Conservation (phyloP, 2,113 vertebrate species). For the Irena cyanogastra region DNA sequence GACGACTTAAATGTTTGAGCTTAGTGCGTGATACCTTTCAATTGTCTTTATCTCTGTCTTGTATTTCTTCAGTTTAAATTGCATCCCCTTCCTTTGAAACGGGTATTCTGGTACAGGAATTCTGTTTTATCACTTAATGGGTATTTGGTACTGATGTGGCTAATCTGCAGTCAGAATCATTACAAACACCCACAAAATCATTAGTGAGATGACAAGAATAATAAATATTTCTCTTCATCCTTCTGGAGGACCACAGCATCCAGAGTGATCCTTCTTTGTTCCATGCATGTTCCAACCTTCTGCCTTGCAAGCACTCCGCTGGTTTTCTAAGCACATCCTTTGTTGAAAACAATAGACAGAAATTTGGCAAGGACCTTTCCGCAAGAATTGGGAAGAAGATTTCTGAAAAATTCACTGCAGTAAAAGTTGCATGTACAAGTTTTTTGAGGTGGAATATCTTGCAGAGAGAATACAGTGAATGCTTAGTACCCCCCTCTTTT, state of each 20-base stretch:
- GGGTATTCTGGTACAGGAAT: not conserved
- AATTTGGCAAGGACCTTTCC: not conserved
- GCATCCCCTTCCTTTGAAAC: not conserved
- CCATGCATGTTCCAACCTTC: not conserved
- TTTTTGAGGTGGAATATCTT: not conserved
- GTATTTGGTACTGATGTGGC: not conserved
- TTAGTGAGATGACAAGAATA: not conserved
- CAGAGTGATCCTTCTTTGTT: not conserved
- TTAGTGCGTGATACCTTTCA: not conserved
- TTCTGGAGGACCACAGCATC: not conserved
- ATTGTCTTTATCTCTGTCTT: not conserved
- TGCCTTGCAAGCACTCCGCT: not conserved
- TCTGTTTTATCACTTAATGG: not conserved
- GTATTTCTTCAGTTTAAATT: not conserved
- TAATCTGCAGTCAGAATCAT: not conserved
- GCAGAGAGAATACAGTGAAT: not conserved
- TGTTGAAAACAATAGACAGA: not conserved
- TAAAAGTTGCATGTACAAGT: not conserved
- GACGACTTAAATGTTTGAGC: not conserved
- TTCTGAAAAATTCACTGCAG: not conserved
- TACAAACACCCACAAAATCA: rapidly evolving
- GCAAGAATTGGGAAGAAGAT: not conserved
- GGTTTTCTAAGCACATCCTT: not conserved
- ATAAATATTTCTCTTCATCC: not conserved
- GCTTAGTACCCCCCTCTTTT: not conserved